phyloP scores from a whole-genome alignment of 1,140 invertebrate genomes.

The Artemia franciscana region DNA sequence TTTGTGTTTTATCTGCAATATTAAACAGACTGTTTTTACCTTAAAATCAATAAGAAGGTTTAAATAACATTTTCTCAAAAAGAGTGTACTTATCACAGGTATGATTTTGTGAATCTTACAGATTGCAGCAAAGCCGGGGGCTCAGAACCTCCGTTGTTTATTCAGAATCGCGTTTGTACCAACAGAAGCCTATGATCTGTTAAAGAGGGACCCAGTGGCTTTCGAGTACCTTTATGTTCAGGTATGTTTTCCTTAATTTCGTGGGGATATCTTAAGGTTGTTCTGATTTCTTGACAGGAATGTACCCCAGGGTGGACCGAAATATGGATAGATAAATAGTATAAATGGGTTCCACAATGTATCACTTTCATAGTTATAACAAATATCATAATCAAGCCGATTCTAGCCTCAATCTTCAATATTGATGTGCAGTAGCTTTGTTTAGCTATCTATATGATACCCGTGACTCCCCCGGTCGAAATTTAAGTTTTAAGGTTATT shows the following conservation, averaged over 20 bases:
- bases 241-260: constrained; percentile 18
- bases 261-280: not conserved
- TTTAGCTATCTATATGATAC: too few species aligned
- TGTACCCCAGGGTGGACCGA: not conserved
- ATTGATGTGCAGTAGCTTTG: too few species aligned
- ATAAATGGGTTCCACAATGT: too few species aligned
- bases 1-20: not conserved
- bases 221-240: constrained; percentile 73
- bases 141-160: constrained; percentile 63
- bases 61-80: constrained; percentile 6
- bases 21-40: not conserved
- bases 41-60: not conserved
- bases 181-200: constrained; percentile 50
- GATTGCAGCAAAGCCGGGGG: constrained; percentile 64
- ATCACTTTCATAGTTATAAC: too few species aligned
- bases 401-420: too few species aligned
- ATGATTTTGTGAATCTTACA: constrained; percentile 25
- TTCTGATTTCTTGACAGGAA: too few species aligned
- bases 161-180: constrained; percentile 72
- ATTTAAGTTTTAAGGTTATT: too few species aligned
- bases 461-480: too few species aligned
- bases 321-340: not conserved
- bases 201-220: constrained; percentile 51
- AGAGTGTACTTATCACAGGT: too few species aligned
- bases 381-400: too few species aligned